Base-by-base conservation (phyloP, 2,797 vertebrate genomes). In the Oryzias dopingdopingensis region DNA sequence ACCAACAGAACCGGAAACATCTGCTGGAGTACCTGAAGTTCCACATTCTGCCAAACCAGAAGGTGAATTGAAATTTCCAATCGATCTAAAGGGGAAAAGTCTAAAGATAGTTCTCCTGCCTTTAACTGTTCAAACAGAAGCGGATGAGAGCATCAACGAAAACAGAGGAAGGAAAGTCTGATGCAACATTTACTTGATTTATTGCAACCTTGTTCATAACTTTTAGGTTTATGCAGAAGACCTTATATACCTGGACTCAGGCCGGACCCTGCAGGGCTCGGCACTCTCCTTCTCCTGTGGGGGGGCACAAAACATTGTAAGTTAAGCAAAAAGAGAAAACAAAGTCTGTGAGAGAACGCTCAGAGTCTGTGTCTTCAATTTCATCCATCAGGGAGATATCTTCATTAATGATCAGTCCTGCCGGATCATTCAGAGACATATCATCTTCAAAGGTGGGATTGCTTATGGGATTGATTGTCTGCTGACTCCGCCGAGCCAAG, bases 401-500 rank as follows among this genome's bases (percentile, higher is more conserved):
- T 94, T 93, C 52, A 75, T 99, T 17, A 95, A 95, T 0, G 77
- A 86, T 0, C 85, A 89, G 20, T 83, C 48, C 6, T 98, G 96
- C 62, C 92, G 82, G 18, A 90, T 98, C 8, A 54, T 90, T 29
- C 93, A 96, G 82, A 87, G 95, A 56, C 91, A 94, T 61, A 87
- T 98, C 4, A 12, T 89, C 16, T 98, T 99, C 2, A 89, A 83
- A 0, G 70, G 83, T 0, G 97, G 97, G 0, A 61, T 95, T 0
- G 92, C 93, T 46, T 96, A 96, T 0, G 96, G 96, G 17, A 95
- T 99, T 13, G 61, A 95, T 89, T 98, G 96, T 75, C 82, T 98
- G 59, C 87, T 99, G 77, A 85, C 71, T 0, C 94, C 96, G 42
- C 93, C 94, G 64, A 94, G 90, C 52, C 78, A 96, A 0, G 96